Evolutionary conservation across 2,113 vertebrate genomes (phyloP).

Genomic region (Emydocephalus ijimae): DNA sequence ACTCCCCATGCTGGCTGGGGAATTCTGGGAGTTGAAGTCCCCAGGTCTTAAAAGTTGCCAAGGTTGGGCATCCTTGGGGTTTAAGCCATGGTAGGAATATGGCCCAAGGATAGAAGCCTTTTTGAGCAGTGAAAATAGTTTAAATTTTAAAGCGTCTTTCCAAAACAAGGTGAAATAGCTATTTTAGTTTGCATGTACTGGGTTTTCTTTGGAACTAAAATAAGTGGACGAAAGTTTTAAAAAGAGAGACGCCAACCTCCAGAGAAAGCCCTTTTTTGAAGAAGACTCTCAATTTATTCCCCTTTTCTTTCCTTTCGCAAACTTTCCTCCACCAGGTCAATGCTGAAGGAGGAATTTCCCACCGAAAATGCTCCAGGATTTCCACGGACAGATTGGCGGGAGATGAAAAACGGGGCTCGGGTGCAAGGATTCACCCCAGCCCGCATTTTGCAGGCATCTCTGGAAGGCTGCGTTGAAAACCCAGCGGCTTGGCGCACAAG

Average conservation of each 20-base stretch:
- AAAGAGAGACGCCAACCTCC: neutral
- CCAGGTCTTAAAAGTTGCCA: too few relatives aligned
- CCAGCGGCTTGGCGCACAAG: neutral
- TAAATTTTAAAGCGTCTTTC: neutral
- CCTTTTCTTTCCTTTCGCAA: neutral
- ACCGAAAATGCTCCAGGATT: neutral
- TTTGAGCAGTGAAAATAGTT: neutral
- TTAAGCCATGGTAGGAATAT: neutral
- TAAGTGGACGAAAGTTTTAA: neutral
- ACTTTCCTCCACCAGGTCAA: neutral
- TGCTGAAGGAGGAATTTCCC: neutral
- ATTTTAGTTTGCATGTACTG: neutral
- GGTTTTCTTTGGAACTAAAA: neutral
- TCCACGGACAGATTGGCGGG: neutral
- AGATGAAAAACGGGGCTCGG: neutral
- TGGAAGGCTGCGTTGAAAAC: neutral
- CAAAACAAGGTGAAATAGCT: neutral
- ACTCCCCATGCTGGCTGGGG: too few relatives aligned
- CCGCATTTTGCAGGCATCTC: too few relatives aligned
- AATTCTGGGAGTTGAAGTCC: too few relatives aligned
- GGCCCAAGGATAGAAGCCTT: neutral
- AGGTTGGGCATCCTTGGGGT: too few relatives aligned
- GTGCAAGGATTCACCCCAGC: neutral
- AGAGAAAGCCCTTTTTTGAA: neutral
- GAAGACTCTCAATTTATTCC: neutral